Percentiles rank a stretch among this genome's conserved stretches.
These are phyloP conservation scores for Calidris pugnax DNA, from an alignment of 2,113 vertebrate genomes.

Conservation along the genomic window DNA sequence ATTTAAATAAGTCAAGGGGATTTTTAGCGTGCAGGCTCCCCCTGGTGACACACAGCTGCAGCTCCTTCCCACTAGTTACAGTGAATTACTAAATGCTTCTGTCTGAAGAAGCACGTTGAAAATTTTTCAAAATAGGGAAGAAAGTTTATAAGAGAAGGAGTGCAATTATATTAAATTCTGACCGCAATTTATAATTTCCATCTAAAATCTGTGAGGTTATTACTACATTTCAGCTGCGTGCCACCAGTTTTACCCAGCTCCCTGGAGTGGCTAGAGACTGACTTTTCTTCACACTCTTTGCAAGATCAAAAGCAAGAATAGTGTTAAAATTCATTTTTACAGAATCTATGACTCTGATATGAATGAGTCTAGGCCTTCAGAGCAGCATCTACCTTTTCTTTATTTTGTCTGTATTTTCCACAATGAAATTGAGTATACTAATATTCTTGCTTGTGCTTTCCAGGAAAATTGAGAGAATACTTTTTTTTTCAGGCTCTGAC, in stretches of 20 bases:
- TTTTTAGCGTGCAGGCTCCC: slow-evolving; percentile 57
- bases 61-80: no score
- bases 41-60: slow-evolving; percentile 17
- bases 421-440: background rate
- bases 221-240: background rate
- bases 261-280: background rate
- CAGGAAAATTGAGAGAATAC: background rate
- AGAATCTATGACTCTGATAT: background rate
- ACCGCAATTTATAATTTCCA: background rate
- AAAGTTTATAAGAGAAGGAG: background rate
- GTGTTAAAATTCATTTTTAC: background rate
- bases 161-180: background rate
- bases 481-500: background rate
- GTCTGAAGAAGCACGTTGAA: background rate
- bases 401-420: background rate
- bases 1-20: background rate
- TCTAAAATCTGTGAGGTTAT: background rate
- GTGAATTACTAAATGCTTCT: background rate
- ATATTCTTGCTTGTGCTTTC: background rate
- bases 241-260: fast-evolving
- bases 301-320: background rate
- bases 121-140: background rate
- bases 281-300: background rate
- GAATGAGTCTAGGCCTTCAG: background rate
- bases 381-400: background rate